Percentiles rank a stretch among this genome's conserved stretches.
These are phyloP conservation scores for Drosophila niveifrons DNA, from an alignment of 2,888 invertebrate genomes.

Conservation along the genomic window DNA sequence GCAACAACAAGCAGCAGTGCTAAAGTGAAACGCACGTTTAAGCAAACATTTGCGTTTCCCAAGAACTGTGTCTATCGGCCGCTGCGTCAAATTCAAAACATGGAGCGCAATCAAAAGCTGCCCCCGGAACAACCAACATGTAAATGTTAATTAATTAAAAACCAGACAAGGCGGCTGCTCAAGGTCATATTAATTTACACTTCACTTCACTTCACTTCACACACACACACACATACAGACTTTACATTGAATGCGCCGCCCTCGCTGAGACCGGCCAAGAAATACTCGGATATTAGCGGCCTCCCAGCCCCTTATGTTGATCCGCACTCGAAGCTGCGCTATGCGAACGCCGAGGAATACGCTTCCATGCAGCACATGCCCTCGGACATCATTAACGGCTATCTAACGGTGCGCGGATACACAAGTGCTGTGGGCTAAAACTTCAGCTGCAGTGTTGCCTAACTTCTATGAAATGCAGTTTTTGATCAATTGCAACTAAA, in stretches of 20 bases:
- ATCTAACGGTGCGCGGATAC: constrained; percentile 91
- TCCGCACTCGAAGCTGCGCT: constrained; percentile 95
- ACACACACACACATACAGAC: constrained; percentile 87
- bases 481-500: too few relatives aligned
- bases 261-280: constrained; percentile 95
- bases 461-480: too few relatives aligned
- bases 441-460: background rate
- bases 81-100: constrained; percentile 64
- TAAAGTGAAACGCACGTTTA: constrained; percentile 54
- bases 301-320: constrained; percentile 95
- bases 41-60: constrained; percentile 54
- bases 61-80: constrained; percentile 67
- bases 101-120: constrained; percentile 60
- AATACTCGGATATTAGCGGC: constrained; percentile 97
- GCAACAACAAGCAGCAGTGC: background rate
- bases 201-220: constrained; percentile 55
- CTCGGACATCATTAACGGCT: constrained; percentile 96
- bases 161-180: background rate
- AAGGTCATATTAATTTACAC: constrained; percentile 3
- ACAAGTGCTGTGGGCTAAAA: constrained; percentile 82
- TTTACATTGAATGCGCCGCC: constrained; percentile 96
- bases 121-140: constrained; percentile 55
- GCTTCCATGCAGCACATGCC: constrained; percentile 93
- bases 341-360: constrained; percentile 95
- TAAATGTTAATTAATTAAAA: constrained; percentile 29